Evolutionary conservation across 1,140 invertebrate genomes (phyloP).

Genomic region (Episyrphus balteatus): DNA sequence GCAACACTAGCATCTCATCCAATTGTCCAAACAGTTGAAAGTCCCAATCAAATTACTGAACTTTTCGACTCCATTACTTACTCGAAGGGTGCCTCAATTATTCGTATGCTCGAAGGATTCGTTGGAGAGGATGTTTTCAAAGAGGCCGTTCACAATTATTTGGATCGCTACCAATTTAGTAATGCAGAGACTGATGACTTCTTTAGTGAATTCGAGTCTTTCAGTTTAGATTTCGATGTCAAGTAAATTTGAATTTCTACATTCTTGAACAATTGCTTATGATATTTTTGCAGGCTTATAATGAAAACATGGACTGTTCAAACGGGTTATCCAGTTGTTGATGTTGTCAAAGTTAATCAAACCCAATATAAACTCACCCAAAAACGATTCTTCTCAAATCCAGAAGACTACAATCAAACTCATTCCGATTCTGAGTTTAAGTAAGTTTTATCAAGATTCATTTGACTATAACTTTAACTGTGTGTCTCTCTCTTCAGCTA

Average conservation of each 20-base stretch:
- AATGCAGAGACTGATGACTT: conserved; percentile 76
- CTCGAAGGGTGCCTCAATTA: conserved; percentile 78
- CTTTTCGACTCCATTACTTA: conserved; percentile 91
- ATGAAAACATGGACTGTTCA: conserved; percentile 91
- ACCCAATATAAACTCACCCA: conserved; percentile 54
- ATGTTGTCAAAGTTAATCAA: conserved; percentile 37
- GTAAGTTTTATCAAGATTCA: conserved; percentile 35
- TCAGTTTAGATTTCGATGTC: conserved; percentile 40
- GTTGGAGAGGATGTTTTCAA: conserved; percentile 65
- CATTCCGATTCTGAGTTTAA: conserved; percentile 45
- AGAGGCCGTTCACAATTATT: conserved; percentile 57
- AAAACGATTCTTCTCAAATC: conserved; percentile 59
- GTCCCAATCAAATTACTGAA: conserved; percentile 82
- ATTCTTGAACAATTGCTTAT: background rate
- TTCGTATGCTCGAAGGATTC: conserved; percentile 84
- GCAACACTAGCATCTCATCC: conserved; percentile 75
- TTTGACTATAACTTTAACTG: background rate
- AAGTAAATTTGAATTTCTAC: conserved; percentile 18
- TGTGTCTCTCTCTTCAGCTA: conserved; percentile 45
- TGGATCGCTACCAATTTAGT: conserved; percentile 54
- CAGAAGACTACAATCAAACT: conserved; percentile 39
- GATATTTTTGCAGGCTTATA: conserved; percentile 42
- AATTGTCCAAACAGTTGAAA: conserved; percentile 69
- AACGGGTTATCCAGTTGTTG: conserved; percentile 81
- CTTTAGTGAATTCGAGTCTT: conserved; percentile 50